Conservation (phyloP, 92 coral and sea anemone genomes). For the Scolanthus callimorphus region DNA sequence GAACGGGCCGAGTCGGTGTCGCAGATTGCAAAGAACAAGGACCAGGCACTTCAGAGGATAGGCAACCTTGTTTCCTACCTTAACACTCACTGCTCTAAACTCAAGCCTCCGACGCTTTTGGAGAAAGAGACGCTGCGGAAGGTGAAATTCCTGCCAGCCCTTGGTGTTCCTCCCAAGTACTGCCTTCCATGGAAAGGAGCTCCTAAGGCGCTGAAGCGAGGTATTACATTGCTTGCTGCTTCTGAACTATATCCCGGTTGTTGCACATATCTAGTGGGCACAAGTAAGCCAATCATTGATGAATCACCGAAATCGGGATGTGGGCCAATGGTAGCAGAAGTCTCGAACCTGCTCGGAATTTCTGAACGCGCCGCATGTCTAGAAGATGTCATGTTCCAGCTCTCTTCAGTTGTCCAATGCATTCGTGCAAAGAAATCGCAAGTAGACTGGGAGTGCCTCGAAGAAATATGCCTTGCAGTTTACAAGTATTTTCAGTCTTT, state of each 20-base stretch:
- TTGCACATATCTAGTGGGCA: conserved; percentile 59
- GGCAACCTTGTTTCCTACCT: conserved; percentile 66
- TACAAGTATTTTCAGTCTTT: conserved; percentile 71
- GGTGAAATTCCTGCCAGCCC: conserved; percentile 71
- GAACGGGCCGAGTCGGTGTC: conserved; percentile 75
- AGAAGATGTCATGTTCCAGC: conserved; percentile 72
- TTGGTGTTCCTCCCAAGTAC: conserved; percentile 59
- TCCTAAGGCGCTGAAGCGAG: conserved; percentile 19
- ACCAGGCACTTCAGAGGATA: conserved; percentile 55
- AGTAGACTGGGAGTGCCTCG: conserved; percentile 44
- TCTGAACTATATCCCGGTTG: conserved; percentile 53
- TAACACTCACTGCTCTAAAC: conserved; percentile 39
- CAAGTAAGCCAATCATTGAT: conserved; percentile 76
- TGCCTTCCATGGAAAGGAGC: conserved; percentile 86
- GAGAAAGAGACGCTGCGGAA: conserved; percentile 48
- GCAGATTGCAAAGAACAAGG: conserved; percentile 39
- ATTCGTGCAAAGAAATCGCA: conserved; percentile 29
- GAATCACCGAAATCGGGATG: conserved; percentile 84
- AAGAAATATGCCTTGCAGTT: conserved; percentile 62
- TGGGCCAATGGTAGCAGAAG: conserved; percentile 65
- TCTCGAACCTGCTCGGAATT: conserved; percentile 62
- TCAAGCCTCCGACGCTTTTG: conserved; percentile 43
- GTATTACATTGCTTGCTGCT: conserved; percentile 48
- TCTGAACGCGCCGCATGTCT: conserved; percentile 32
- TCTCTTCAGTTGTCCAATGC: conserved; percentile 65